Evolutionary conservation across 2,888 invertebrate genomes (phyloP).

Genomic region (Ptychoptera albimana): DNA sequence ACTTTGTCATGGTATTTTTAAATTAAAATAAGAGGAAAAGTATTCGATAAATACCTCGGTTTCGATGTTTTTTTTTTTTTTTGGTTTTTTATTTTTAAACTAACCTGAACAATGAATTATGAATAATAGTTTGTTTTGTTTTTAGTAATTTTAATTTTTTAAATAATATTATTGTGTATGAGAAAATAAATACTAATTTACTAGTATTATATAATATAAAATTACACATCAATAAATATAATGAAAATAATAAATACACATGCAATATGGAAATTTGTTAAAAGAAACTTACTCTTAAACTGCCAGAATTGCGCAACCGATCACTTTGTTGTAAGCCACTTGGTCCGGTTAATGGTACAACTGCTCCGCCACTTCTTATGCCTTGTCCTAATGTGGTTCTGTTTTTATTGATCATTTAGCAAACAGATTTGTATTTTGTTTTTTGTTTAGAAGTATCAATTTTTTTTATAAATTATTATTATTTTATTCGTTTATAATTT

Average conservation of each 20-base stretch:
- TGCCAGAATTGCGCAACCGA: slow-evolving; percentile 26
- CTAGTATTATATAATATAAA: too few species aligned
- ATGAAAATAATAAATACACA: slow-evolving; percentile 6
- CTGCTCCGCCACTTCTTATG: slow-evolving; percentile 31
- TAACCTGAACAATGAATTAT: too few species aligned
- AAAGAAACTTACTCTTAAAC: slow-evolving; percentile 26
- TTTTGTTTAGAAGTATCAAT: not conserved
- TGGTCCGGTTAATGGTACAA: slow-evolving; percentile 30
- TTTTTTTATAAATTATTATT: not conserved
- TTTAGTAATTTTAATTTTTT: too few species aligned
- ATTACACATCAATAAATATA: not conserved
- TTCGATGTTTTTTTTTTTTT: too few species aligned
- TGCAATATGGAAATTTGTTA: slow-evolving; percentile 1
- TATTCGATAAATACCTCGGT: too few species aligned
- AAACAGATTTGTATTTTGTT: not conserved
- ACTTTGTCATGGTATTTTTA: too few species aligned
- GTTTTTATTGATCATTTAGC: too few species aligned
- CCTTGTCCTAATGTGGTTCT: slow-evolving; percentile 33
- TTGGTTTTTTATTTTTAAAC: too few species aligned
- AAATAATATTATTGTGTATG: too few species aligned
- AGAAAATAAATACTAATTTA: too few species aligned
- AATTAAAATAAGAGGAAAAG: too few species aligned
- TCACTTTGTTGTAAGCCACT: slow-evolving; percentile 28
- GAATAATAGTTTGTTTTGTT: too few species aligned
- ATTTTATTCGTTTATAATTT: not conserved